Percentiles rank a stretch among this genome's conserved stretches.
phyloP scores from a whole-genome alignment of 2,113 vertebrate species.

The Phalacrocorax aristotelis region DNA sequence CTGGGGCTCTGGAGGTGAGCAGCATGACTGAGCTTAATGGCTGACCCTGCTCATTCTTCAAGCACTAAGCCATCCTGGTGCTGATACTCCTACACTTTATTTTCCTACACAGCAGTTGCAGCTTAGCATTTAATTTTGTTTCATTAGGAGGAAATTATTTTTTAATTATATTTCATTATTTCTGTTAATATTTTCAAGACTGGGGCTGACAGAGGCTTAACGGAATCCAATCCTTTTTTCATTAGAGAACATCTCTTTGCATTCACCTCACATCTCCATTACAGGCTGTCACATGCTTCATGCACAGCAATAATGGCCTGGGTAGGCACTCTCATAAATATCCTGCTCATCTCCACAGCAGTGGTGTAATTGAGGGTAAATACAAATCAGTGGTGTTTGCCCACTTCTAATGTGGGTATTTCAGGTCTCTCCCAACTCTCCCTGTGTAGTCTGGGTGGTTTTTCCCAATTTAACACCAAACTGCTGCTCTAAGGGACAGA shows the following conservation, averaged over 20 bases:
- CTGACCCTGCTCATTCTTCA: neutral
- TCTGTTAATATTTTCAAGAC: constrained; percentile 38
- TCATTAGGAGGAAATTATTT: constrained; percentile 38
- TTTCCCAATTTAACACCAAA: neutral
- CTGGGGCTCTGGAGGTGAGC: neutral
- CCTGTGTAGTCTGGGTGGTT: neutral
- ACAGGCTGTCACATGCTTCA: neutral
- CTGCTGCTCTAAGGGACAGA: neutral
- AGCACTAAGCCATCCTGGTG: neutral
- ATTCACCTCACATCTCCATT: constrained; percentile 37
- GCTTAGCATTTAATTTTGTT: neutral
- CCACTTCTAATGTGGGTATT: neutral
- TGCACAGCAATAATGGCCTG: neutral
- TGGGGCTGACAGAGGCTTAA: constrained; percentile 6
- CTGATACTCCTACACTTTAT: neutral
- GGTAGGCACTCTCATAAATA: neutral
- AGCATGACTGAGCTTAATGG: neutral
- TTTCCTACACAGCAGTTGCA: neutral
- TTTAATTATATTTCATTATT: constrained; percentile 62
- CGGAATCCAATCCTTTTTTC: constrained; percentile 2
- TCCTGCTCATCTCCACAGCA: neutral
- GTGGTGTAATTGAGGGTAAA: neutral
- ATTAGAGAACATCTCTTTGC: neutral
- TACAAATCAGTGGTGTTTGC: neutral
- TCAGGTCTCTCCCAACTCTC: neutral